These are phyloP conservation scores for Rhinella marina DNA, from an alignment of 2,797 vertebrate genomes.

Conservation along the genomic window DNA sequence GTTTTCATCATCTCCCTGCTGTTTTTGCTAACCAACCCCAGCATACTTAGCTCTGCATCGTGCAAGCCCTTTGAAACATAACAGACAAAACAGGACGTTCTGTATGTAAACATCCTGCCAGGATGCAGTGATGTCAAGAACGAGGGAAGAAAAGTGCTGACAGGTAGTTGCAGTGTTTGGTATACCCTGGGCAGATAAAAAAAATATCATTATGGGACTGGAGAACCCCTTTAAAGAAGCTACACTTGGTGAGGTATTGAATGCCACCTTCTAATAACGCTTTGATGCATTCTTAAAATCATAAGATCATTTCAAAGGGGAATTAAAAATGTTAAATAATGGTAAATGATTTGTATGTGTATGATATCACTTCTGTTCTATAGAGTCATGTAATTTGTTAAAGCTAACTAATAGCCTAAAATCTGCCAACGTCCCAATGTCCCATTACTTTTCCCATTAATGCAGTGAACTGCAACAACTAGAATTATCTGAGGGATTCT, in stretches of 20 bases:
- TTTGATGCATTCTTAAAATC: background rate
- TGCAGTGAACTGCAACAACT: background rate
- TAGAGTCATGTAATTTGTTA: background rate
- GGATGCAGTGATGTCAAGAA: no score
- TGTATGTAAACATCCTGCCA: no score
- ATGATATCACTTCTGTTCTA: background rate
- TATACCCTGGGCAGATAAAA: no score
- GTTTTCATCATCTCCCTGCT: no score
- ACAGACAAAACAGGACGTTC: no score
- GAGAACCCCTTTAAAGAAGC: no score
- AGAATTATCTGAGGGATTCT: conserved; percentile 38
- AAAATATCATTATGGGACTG: no score
- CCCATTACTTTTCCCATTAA: conserved; percentile 29
- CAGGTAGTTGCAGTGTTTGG: no score
- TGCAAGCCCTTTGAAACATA: no score
- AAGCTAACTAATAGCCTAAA: conserved; percentile 16
- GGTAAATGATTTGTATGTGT: background rate
- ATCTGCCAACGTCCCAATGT: background rate
- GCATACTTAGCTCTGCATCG: no score
- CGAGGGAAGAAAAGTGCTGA: no score
- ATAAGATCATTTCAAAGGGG: background rate
- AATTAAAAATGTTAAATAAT: background rate
- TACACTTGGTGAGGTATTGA: background rate
- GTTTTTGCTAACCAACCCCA: no score
- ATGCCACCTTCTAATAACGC: background rate